Evolutionary conservation across 2,888 invertebrate species (phyloP).

Genomic region (Diarsia rubi): DNA sequence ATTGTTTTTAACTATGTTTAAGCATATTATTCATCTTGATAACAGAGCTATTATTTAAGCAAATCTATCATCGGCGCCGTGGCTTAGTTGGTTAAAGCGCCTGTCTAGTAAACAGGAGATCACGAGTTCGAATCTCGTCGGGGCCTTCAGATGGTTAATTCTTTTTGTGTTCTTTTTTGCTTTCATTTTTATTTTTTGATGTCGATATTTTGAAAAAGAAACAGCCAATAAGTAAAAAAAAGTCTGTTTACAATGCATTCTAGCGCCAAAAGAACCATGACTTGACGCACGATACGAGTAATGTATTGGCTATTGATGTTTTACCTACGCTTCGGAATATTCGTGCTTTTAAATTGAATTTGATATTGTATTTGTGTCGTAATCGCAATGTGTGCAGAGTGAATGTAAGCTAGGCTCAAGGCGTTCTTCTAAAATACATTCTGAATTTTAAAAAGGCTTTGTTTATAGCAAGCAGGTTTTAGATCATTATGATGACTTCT

Average conservation of each 20-base stretch:
- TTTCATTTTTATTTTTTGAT: conserved; percentile 29
- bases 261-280: not conserved
- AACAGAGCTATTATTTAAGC: conserved; percentile 72
- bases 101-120: conserved; percentile 91
- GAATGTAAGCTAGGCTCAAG: conserved; percentile 51
- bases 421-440: conserved; percentile 38
- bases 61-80: conserved; percentile 81
- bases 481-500: not conserved
- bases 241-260: not conserved
- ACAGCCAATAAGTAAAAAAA: not conserved
- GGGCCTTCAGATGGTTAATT: conserved; percentile 78
- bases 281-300: not conserved
- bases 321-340: conserved; percentile 35
- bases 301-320: conserved; percentile 20
- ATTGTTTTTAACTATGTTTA: not conserved
- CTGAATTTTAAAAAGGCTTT: conserved; percentile 16
- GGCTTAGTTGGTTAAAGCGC: conserved; percentile 91
- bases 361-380: conserved; percentile 32
- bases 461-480: conserved; percentile 3
- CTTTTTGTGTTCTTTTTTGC: conserved; percentile 40
- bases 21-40: conserved; percentile 27
- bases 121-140: conserved; percentile 91
- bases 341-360: conserved; percentile 23
- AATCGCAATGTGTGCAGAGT: conserved; percentile 33
- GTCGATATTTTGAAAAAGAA: not conserved